phyloP scores from a whole-genome alignment of 2,113 vertebrate species.

The Rhipidura dahli region DNA sequence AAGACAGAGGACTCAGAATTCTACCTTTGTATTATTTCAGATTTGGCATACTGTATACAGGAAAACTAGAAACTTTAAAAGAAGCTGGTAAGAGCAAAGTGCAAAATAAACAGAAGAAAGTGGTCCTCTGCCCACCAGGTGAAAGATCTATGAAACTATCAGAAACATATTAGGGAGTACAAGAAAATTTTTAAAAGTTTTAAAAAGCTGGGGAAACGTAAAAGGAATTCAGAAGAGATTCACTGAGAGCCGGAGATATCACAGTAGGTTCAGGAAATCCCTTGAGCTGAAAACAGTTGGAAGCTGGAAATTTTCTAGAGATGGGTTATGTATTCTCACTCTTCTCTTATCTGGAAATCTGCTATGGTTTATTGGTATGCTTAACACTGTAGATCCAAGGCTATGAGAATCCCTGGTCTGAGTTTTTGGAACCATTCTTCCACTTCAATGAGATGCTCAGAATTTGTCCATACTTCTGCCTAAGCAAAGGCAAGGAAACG shows the following conservation, averaged over 20 bases:
- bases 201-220: neutral
- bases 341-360: neutral
- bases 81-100: neutral
- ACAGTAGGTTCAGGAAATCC: neutral
- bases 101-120: neutral
- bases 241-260: neutral
- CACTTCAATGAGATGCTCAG: neutral
- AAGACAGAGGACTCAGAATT: neutral
- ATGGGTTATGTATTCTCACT: neutral
- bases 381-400: neutral
- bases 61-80: neutral
- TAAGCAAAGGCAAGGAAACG: neutral
- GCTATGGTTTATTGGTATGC: neutral
- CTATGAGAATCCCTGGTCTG: neutral
- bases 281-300: neutral
- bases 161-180: neutral
- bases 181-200: neutral
- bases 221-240: neutral
- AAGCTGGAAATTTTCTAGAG: neutral
- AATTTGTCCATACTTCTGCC: neutral
- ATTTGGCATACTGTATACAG: neutral
- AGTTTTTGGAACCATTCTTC: neutral
- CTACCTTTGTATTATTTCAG: neutral
- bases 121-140: neutral
- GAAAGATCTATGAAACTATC: neutral